Base-by-base conservation (phyloP, 2,113 vertebrate species). In the Cairina moschata region DNA sequence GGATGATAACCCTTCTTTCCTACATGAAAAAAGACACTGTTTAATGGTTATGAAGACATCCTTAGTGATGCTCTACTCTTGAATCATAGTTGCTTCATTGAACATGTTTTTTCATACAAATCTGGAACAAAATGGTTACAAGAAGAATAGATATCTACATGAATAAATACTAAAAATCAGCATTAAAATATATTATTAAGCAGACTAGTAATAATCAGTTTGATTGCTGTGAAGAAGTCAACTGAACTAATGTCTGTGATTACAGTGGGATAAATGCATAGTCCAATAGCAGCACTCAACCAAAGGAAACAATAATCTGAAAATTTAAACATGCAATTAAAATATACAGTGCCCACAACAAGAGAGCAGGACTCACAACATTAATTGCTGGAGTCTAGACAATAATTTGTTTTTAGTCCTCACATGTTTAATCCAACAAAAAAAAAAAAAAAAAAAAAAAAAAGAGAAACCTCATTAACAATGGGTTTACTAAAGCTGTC, bases 271-370 rank as follows among this genome's bases (percentile, higher is more conserved):
- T 65, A 23, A 82, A 89, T 58, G 62, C 50, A 62, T 13, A 74
- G 54, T 76, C 59, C 87, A 97, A 96, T 62, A 97, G 88, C 88
- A 95, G 86, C 25, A 92, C 86, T 60, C 68, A 94, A 85, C 81
- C 62, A 95, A 91, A 71, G 63, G 78, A 82, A 97, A 94, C 85
- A 95, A 94, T 96, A 97, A 83, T 29, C 71, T 89, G 36, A 96
- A 96, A 94, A 52, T 87, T 96, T 25, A 96, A 95, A 93, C 82
- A 73, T 96, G 15, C 92, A 96, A 97, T 97, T 97, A 96, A 95
- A 87, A 93, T 38, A 95, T 40, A 58, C 31, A 94, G 91, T 56
- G 67, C 48, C 75, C 88, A 88, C 85, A 95, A 94, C 83, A 92
- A 95, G 91, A 68, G 80, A 97, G 85, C 31, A 88, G 69, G 46